Percentiles rank a stretch among this genome's conserved stretches.
phyloP scores from a whole-genome alignment of 2,797 vertebrate species.

The Argentina silus region DNA sequence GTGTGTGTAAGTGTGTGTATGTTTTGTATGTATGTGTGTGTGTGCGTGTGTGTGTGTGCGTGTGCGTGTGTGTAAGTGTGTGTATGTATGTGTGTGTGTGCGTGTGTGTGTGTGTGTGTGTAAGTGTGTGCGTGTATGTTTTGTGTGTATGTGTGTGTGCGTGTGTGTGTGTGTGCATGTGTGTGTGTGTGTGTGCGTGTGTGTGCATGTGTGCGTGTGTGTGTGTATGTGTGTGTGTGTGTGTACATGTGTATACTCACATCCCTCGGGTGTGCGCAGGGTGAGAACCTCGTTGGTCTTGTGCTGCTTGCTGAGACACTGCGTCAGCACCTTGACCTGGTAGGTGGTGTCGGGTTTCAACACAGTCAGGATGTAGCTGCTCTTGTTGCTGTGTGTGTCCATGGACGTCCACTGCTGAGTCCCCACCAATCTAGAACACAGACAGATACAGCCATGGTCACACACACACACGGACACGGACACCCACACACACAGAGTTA shows the following conservation, averaged over 20 bases:
- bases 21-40: constrained; percentile 1
- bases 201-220: neutral
- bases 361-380: constrained; percentile 84
- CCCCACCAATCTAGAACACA: constrained; percentile 80
- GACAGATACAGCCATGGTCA: neutral
- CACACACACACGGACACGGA: neutral
- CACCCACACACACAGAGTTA: neutral
- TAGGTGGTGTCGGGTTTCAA: constrained; percentile 93
- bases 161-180: neutral
- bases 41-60: constrained; percentile 2
- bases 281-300: constrained; percentile 91
- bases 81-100: constrained; percentile 3
- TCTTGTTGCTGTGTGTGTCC: constrained; percentile 96
- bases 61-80: neutral
- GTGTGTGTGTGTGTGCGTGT: neutral
- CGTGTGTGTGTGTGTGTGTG: neutral
- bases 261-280: constrained; percentile 88
- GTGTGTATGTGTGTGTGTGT: neutral
- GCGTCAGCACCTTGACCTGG: constrained; percentile 93
- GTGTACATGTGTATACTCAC: constrained; percentile 77
- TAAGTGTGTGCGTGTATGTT: neutral
- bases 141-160: neutral
- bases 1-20: constrained; percentile 2
- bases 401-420: constrained; percentile 86
- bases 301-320: constrained; percentile 89